Evolutionary conservation across 2,888 invertebrate genomes (phyloP).

Genomic region (Dicyrtoma fusca): DNA sequence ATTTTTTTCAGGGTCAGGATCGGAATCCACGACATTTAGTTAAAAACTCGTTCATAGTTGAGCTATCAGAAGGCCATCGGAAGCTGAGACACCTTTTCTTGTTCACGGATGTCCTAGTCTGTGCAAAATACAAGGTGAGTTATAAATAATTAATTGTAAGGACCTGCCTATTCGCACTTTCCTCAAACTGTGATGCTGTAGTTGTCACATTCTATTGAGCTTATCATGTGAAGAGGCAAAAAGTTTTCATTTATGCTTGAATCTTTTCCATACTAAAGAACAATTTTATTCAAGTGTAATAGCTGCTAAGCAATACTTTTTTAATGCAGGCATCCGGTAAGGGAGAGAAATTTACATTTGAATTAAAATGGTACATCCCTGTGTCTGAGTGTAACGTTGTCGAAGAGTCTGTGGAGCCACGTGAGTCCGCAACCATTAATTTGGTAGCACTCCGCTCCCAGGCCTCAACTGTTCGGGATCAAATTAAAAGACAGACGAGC

Average conservation of each 20-base stretch:
- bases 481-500: constrained; percentile 77
- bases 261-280: too few species aligned
- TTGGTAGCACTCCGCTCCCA: constrained; percentile 72
- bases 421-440: constrained; percentile 78
- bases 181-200: too few species aligned
- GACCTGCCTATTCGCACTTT: too few species aligned
- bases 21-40: constrained; percentile 84
- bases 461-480: constrained; percentile 83
- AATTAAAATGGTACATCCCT: constrained; percentile 91
- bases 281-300: too few species aligned
- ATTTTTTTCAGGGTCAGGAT: constrained; percentile 69
- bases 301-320: constrained; percentile 37
- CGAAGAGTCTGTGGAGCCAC: constrained; percentile 71
- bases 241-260: too few species aligned
- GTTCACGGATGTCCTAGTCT: constrained; percentile 92
- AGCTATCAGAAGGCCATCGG: constrained; percentile 82
- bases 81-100: constrained; percentile 90
- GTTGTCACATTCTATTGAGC: too few species aligned
- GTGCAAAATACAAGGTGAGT: constrained; percentile 84
- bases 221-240: too few species aligned
- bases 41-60: constrained; percentile 93
- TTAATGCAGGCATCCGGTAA: constrained; percentile 72
- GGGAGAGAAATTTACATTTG: constrained; percentile 82
- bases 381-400: constrained; percentile 78
- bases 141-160: too few species aligned